Evolutionary conservation across 2,888 invertebrate genomes (phyloP).

Genomic region (Drosophila emarginata): DNA sequence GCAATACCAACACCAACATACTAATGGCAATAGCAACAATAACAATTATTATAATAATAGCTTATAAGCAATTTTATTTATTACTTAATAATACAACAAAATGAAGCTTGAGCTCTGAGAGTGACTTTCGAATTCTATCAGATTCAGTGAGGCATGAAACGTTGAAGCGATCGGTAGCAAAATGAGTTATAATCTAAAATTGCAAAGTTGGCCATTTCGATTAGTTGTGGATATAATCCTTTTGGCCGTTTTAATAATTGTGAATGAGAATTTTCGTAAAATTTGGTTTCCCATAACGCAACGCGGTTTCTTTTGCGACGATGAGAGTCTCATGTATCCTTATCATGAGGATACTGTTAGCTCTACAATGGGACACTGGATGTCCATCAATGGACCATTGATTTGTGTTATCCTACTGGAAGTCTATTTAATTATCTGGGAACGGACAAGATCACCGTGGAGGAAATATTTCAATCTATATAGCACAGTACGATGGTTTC

Average conservation of each 20-base stretch:
- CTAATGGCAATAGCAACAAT: slow-evolving; percentile 3
- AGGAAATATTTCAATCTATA: slow-evolving; percentile 32
- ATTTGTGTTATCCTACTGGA: slow-evolving; percentile 46
- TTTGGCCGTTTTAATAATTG: slow-evolving; percentile 23
- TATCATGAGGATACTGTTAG: slow-evolving; percentile 56
- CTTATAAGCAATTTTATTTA: slow-evolving; percentile 20
- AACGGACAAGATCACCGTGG: neutral
- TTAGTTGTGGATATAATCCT: slow-evolving; percentile 43
- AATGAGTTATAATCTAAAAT: slow-evolving; percentile 44
- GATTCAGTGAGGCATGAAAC: slow-evolving; percentile 46
- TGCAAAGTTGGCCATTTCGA: slow-evolving; percentile 18
- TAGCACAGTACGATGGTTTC: slow-evolving; percentile 53
- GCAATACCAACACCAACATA: slow-evolving; percentile 19
- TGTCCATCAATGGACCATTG: slow-evolving; percentile 54
- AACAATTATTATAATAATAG: too few relatives aligned
- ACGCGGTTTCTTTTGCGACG: slow-evolving; percentile 73
- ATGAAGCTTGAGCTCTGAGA: slow-evolving; percentile 19
- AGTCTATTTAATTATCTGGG: slow-evolving; percentile 23
- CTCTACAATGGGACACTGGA: slow-evolving; percentile 32
- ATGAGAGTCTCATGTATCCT: slow-evolving; percentile 69
- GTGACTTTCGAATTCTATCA: slow-evolving; percentile 2
- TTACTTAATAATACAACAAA: slow-evolving; percentile 5
- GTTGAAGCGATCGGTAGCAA: slow-evolving; percentile 35
- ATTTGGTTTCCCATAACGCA: slow-evolving; percentile 44
- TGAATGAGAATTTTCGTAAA: slow-evolving; percentile 28